Evolutionary conservation across 1,140 invertebrate species (phyloP).

Genomic region (Copidosoma floridanum): DNA sequence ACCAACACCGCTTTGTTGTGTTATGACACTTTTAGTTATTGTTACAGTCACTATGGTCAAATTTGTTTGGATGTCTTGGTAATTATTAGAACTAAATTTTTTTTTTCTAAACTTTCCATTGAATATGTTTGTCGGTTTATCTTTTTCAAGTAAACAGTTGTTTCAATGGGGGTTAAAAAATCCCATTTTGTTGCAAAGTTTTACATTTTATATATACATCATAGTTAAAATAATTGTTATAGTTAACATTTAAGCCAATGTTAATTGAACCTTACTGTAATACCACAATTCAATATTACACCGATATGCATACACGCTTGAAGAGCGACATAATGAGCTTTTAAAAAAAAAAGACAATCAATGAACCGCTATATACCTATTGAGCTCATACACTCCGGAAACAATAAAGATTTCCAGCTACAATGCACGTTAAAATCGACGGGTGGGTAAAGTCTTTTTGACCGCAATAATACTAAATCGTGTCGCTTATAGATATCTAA

Average conservation of each 20-base stretch:
- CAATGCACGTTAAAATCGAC: no score
- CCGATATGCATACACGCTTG: neutral
- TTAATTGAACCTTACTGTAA: no score
- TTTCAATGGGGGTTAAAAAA: neutral
- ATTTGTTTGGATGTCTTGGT: no score
- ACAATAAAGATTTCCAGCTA: constrained; percentile 18
- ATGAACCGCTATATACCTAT: constrained; percentile 12
- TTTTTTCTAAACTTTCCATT: constrained; percentile 2
- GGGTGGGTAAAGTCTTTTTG: constrained; percentile 19
- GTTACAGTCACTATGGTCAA: no score
- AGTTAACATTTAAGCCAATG: no score
- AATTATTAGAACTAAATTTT: no score
- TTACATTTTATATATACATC: no score
- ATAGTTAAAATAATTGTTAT: no score
- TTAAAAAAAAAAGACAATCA: constrained; percentile 24
- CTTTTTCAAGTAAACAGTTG: neutral
- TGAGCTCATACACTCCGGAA: constrained; percentile 19
- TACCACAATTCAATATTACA: no score
- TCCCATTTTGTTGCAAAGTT: neutral
- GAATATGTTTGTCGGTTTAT: constrained; percentile 10
- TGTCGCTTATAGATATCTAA: constrained; percentile 24
- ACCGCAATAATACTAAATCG: constrained; percentile 25
- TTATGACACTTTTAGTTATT: no score
- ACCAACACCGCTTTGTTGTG: no score
- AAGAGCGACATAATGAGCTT: constrained; percentile 4